These are phyloP conservation scores for Centroberyx gerrardi DNA, from an alignment of 2,797 vertebrate genomes.

Conservation along the genomic window DNA sequence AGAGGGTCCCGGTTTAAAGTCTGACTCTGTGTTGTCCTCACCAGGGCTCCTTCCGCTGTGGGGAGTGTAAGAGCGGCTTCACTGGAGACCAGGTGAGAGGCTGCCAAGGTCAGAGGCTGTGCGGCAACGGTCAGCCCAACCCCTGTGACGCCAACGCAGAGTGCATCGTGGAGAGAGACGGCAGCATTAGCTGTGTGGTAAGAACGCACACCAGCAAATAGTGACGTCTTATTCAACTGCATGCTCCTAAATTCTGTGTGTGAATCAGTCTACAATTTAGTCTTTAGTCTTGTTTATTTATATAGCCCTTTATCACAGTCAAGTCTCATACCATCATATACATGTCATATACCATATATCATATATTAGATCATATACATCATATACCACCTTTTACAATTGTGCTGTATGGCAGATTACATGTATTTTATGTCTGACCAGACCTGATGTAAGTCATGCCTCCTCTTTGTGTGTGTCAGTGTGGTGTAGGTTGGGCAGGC, in stretches of 20 bases:
- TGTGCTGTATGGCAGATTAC: not conserved
- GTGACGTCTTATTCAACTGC: not conserved
- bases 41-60: conserved; percentile 95
- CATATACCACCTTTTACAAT: too few relatives aligned
- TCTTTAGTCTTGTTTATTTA: not conserved
- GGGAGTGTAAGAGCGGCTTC: conserved; percentile 91
- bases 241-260: not conserved
- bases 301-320: too few relatives aligned
- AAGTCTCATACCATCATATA: too few relatives aligned
- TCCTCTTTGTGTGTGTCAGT: conserved; percentile 80
- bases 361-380: too few relatives aligned
- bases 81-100: conserved; percentile 91
- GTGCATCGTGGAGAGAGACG: conserved; percentile 91
- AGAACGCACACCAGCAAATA: conserved; percentile 55
- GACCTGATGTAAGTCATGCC: not conserved
- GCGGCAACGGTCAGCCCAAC: conserved; percentile 88
- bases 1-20: not conserved
- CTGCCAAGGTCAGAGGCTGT: conserved; percentile 88
- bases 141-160: conserved; percentile 91
- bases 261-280: not conserved
- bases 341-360: too few relatives aligned
- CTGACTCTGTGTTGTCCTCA: conserved; percentile 40
- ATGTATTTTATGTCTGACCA: not conserved
- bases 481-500: conserved; percentile 95
- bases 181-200: conserved; percentile 91